Conservation (phyloP, 2,888 invertebrate species). For the Auanema freiburgensis region DNA sequence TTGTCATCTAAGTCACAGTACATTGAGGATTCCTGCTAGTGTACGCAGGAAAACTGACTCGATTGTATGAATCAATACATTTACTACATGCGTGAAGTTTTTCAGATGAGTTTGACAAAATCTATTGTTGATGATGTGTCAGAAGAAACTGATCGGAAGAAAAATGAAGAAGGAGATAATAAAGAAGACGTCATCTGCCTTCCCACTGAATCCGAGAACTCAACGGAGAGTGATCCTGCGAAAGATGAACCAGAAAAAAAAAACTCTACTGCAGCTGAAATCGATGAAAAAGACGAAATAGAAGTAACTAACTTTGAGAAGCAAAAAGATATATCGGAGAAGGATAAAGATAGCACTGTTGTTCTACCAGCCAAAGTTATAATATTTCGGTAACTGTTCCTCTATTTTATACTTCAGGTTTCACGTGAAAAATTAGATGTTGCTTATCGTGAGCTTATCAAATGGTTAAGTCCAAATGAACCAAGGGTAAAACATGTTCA, state of each 20-base stretch:
- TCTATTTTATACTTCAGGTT: background rate
- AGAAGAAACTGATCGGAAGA: background rate
- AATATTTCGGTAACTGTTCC: background rate
- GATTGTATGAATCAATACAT: background rate
- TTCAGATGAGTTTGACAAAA: background rate
- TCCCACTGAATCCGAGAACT: background rate
- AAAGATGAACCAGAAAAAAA: too few relatives aligned
- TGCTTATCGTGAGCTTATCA: conserved; percentile 70
- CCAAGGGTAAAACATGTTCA: conserved; percentile 73
- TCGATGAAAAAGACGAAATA: conserved; percentile 3
- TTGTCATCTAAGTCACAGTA: conserved; percentile 23
- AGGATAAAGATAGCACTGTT: background rate
- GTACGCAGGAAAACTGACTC: conserved; percentile 3
- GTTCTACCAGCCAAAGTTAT: background rate
- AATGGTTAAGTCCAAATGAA: conserved; percentile 81
- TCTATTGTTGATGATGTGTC: background rate
- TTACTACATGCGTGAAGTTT: background rate
- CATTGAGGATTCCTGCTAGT: conserved; percentile 16
- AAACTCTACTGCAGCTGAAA: too few relatives aligned
- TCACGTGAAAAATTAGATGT: conserved; percentile 11
- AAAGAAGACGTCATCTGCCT: conserved; percentile 1
- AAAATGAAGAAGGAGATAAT: conserved; percentile 7
- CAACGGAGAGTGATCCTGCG: background rate
- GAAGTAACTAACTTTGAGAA: conserved; percentile 3
- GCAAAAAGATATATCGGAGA: background rate